Base-by-base conservation (phyloP, 2,888 invertebrate genomes). In the Platerodrilus igneus region DNA sequence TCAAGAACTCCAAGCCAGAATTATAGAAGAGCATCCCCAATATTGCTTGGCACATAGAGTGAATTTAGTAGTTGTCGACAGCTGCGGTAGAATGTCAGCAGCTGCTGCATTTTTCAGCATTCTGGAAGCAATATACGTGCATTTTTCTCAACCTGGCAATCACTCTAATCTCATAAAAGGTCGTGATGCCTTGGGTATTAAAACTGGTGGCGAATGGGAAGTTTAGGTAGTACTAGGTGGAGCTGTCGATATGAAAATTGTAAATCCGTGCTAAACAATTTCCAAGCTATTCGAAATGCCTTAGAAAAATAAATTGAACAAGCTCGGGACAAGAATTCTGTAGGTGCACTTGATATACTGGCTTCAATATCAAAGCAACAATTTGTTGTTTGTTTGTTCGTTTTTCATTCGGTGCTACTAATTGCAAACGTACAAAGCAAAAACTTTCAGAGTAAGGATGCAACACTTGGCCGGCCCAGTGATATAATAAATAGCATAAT, bases 141-240 rank as follows among this genome's bases (percentile, higher is more conserved):
- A 48, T 32, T 46, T 48, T 37, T 37, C 50, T 9, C 37, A 41
- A 21, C 41, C 47, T 9, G 34, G 36, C 8, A 30, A 41, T 26
- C 41, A 47, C 36, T 32, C 32, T 10, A 10, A 19, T 37, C 36
- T 49, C 26, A 11, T 28, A 33, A 36, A 41, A 20, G 18, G 34
- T 13, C 30, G 26, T 6, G 27, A 47, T 11, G 25, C 19, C 21
- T 25, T 47, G 8, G 41, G 41, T 14, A 28, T 41, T 11, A 27
- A 30, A 13, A 13, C 27, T 17, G 20, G n/a, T 41, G 13, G 25
- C n/a, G 41, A 36, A 30, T 47, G 19, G 21, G 31, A n/a, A 44
- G 44, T 32, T 25, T 41, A n/a, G 31, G 27, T 10, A 41, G 33
- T 27, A 45, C 48, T 14, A 38, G 48, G 15, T 48, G 45, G 39